Evolutionary conservation across 2,888 invertebrate species (phyloP), one percentile per base, ranked within the genome.

Genomic region (Timandra comae): DNA sequence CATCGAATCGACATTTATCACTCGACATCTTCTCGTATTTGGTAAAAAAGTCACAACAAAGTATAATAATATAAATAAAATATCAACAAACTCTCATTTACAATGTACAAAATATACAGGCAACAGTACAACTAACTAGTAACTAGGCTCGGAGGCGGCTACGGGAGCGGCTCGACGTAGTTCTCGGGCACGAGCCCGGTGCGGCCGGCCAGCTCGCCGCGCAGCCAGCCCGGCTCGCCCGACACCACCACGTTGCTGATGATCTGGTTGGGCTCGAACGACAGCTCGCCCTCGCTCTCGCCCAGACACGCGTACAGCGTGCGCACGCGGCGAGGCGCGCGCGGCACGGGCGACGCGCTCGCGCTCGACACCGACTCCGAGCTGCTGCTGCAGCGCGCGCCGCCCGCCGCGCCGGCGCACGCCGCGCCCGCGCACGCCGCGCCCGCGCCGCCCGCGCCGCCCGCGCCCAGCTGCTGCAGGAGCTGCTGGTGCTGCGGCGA

Each of bases 241-340:
- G 97, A 97, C 50, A 91, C 89, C 86, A 87, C 84, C 97, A 98
- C 97, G 88, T 98, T 95, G 43, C 94, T 95, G 61, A 99, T 96
- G 62, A 99, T 96, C 89, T 98, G 96, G 89, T 99, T 98, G 46
- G 98, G 97, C 87, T 98, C 97, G 87, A 99, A 99, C 13, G 97
- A 97, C 52, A 99, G 87, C 88, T 99, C 99, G 46, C 97, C 95
- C 67, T 97, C 97, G 80, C 96, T 96, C 86, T 98, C 98, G 33
- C 97, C 98, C 52, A 96, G 89, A 74, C 99, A 99, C 30, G 97
- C 95, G 84, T 98, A 99, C 51, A 99, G 87, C 31, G 99, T 98
- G 63, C 97, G 89, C 43, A 98, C 98, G 67, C 95, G 90, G 35
- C 7, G 25, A 33, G 31, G 25, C 30, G 31, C 27, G 27, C 10